Evolutionary conservation across 1,140 invertebrate genomes (phyloP).

Genomic region (Papilio aristodemus): DNA sequence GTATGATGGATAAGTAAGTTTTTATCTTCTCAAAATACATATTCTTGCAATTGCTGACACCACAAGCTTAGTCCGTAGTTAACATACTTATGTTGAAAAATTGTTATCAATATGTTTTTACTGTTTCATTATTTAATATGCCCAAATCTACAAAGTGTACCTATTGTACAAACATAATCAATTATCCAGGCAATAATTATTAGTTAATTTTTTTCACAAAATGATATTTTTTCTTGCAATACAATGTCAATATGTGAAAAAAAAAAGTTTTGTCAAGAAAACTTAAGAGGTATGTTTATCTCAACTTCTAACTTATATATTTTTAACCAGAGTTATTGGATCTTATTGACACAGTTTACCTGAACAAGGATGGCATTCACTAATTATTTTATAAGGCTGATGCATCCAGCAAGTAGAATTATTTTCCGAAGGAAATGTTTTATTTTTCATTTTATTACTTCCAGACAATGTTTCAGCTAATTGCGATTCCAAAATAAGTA

Average conservation of each 20-base stretch:
- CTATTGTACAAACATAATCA: too few relatives aligned
- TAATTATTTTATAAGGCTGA: conserved; percentile 85
- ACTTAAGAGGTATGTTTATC: background rate
- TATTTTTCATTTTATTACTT: conserved; percentile 77
- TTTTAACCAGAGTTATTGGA: background rate
- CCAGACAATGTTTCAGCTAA: conserved; percentile 81
- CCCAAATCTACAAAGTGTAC: too few relatives aligned
- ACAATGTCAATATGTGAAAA: too few relatives aligned
- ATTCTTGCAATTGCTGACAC: too few relatives aligned
- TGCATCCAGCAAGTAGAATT: conserved; percentile 87
- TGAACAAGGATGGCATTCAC: conserved; percentile 90
- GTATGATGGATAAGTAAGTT: too few relatives aligned
- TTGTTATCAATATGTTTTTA: too few relatives aligned
- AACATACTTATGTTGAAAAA: too few relatives aligned
- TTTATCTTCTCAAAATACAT: too few relatives aligned
- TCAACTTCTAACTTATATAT: background rate
- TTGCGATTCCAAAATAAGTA: conserved; percentile 89
- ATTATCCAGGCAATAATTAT: too few relatives aligned
- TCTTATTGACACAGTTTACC: conserved; percentile 63
- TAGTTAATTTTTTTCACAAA: too few relatives aligned
- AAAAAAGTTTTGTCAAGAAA: conserved; percentile 7
- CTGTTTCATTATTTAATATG: too few relatives aligned
- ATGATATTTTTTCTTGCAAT: background rate
- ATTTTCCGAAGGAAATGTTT: conserved; percentile 85
- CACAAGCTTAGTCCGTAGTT: too few relatives aligned